Evolutionary conservation across 2,888 invertebrate genomes (phyloP), one percentile per base, ranked within the genome.

Genomic region (Lycocerus yunnanus): DNA sequence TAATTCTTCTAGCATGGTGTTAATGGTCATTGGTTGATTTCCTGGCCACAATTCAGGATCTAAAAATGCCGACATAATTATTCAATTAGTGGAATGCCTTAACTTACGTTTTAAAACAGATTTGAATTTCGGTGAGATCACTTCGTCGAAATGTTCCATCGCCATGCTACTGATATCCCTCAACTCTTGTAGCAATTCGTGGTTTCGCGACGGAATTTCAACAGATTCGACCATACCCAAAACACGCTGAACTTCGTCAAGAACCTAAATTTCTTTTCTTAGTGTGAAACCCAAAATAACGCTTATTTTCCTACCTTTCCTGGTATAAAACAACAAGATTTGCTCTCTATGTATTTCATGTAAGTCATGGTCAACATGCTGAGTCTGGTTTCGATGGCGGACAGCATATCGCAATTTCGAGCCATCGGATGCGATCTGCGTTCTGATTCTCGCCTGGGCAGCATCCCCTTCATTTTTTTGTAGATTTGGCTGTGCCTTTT

Each of bases 281-380:
- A 24, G n/a, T 15, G 15, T 21, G 13, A 9, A 67, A 67, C n/a
- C 8, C 11, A 27, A 15, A 15, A 16, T 16, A 15, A 43, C 13
- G 13, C 1, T 15, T 58, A n/a, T 16, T 43, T 60, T 24, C 16
- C 87, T 84, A 97, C 96, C 90, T 95, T 95, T 72, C 97, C 97
- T 0, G 97, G 97, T 83, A 97, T 97, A 83, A 97, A 97, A 84
- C 97, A 97, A 84, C 97, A 95, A 15, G 95, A 87, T 73, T 93
- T 92, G 58, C 91, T 89, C 79, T 97, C 96, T 24, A 97, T 94
- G 83, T 94, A 96, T 87, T 96, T 97, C 73, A 93, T 91, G 84
- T 95, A 97, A 0, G 97, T 97, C 96, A 97, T 97, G 58, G 94
- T 94, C 13, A 97, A 90, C 93, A 97, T 94, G 0, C 96, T 96